A percentile compares a stretch with the other conserved stretches of the same genome.
Evolutionary conservation across 2,797 vertebrate species (phyloP).

Genomic region (Aulostomus chinensis): DNA sequence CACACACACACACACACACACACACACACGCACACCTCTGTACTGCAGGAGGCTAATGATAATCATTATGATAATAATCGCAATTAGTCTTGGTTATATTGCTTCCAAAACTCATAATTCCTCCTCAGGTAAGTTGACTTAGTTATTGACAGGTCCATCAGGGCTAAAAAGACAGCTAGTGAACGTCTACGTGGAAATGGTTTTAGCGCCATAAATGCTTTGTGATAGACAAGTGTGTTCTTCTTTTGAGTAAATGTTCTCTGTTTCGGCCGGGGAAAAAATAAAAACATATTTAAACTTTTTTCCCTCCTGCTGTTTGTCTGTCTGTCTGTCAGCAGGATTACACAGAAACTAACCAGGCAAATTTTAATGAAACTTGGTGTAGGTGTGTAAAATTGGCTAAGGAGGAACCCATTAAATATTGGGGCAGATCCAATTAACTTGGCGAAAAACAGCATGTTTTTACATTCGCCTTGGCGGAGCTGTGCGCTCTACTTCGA

Average conservation of each 20-base stretch:
- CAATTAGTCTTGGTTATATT: slow-evolving; percentile 73
- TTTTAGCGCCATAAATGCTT: slow-evolving; percentile 1
- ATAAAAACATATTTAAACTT: no score
- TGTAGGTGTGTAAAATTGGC: background rate
- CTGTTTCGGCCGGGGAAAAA: background rate
- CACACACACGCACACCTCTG: no score
- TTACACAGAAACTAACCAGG: background rate
- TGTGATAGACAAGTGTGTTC: background rate
- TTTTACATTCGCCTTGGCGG: background rate
- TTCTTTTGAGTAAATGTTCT: background rate
- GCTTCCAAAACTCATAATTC: slow-evolving; percentile 68
- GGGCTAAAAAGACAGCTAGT: slow-evolving; percentile 5
- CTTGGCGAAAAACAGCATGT: background rate
- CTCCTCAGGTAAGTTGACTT: slow-evolving; percentile 40
- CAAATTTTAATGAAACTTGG: background rate
- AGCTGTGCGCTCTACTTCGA: background rate
- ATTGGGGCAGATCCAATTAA: background rate
- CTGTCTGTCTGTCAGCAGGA: background rate
- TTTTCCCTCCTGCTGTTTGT: no score
- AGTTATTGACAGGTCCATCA: slow-evolving; percentile 51
- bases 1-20: no score
- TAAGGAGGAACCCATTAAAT: background rate
- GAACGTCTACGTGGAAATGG: background rate
- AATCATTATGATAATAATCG: slow-evolving; percentile 74
- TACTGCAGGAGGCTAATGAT: slow-evolving; percentile 55